Base-by-base conservation (phyloP, 2,888 invertebrate species). In the Pachydiplax longipennis region DNA sequence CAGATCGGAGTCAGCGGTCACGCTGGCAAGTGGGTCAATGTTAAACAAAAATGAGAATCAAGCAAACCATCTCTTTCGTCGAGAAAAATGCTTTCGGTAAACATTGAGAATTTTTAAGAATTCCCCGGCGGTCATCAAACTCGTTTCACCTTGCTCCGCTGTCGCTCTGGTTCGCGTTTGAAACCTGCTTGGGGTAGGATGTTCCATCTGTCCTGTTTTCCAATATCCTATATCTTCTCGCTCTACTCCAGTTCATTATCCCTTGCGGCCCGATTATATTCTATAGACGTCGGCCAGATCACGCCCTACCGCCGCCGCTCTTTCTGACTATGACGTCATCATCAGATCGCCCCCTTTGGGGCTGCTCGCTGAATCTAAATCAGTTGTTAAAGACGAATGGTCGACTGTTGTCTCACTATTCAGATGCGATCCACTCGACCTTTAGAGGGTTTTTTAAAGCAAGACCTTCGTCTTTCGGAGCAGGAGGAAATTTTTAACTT, bases 121-220 rank as follows among this genome's bases (percentile, higher is more conserved):
- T 73, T 73, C 73, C 73, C 73, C 73, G 73, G 25, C 73, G 73
- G 73, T 73, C 73, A 73, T 73, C 73, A 73, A 73, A 73, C 73
- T 73, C 73, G 73, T 73, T 73, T 31, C 73, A 25, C 73, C 73
- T 73, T 73, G 25, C 65, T 65, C n/a, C 65, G 25, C 31, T 73
- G 73, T 73, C 73, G 73, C 73, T 73, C 73, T 73, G 73, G 73
- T 73, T 73, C 73, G 31, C 73, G 73, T 31, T 31, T 25, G 73
- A 73, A 73, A 73, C 73, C 73, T 73, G 73, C 73, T 73, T 73
- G 73, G 73, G 73, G 73, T 73, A 73, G 73, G 73, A 73, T 73
- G 73, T 31, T 25, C 31, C 73, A 31, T 73, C 73, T 73, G 73
- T 73, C 73, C 73, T 73, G 73, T 73, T 73, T 73, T 73, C 73